Percentiles rank a stretch among this genome's conserved stretches.
phyloP scores from a whole-genome alignment of 2,797 vertebrate species.

The Adrianichthys oophorus region DNA sequence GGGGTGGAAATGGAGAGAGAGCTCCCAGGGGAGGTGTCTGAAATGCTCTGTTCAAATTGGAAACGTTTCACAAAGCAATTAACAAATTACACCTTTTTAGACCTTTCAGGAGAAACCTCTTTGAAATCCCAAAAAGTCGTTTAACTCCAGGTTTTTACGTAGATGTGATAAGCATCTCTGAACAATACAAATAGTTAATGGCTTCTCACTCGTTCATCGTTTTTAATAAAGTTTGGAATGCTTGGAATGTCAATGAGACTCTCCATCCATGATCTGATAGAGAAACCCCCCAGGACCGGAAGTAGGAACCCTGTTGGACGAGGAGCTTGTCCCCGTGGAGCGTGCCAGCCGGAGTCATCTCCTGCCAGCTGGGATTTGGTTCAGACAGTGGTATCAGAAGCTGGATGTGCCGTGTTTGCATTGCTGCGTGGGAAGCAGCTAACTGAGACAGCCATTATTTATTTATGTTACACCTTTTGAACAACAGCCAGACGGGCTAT shows the following conservation, averaged over 20 bases:
- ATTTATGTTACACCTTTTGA: slow-evolving; percentile 43
- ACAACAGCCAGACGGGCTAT: slow-evolving; percentile 20
- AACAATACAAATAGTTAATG: slow-evolving; percentile 30
- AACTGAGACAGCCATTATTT: slow-evolving; percentile 37
- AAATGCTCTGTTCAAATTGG: slow-evolving; percentile 29
- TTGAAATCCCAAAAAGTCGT: slow-evolving; percentile 21
- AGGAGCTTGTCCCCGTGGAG: slow-evolving; percentile 42
- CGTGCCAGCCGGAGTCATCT: slow-evolving; percentile 26
- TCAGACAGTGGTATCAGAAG: slow-evolving; percentile 52
- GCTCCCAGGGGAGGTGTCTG: slow-evolving; percentile 46
- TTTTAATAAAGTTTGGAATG: slow-evolving; percentile 50
- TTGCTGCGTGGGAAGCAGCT: slow-evolving; percentile 27
- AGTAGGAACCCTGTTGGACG: slow-evolving; percentile 21
- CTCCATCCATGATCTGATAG: slow-evolving; percentile 44
- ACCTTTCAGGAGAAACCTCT: slow-evolving; percentile 22
- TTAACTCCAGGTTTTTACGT: slow-evolving; percentile 35
- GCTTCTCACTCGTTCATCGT: slow-evolving; percentile 19
- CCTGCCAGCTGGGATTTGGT: slow-evolving; percentile 55
- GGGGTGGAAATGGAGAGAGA: slow-evolving; percentile 19
- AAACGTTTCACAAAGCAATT: slow-evolving; percentile 68
- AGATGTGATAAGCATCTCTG: slow-evolving; percentile 43
- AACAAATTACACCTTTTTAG: slow-evolving; percentile 58
- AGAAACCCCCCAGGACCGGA: slow-evolving; percentile 41
- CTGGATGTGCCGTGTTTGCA: slow-evolving; percentile 42
- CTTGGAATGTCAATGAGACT: slow-evolving; percentile 54